Evolutionary conservation across 1,140 invertebrate species (phyloP).

Genomic region (Drosophila kanapiae): DNA sequence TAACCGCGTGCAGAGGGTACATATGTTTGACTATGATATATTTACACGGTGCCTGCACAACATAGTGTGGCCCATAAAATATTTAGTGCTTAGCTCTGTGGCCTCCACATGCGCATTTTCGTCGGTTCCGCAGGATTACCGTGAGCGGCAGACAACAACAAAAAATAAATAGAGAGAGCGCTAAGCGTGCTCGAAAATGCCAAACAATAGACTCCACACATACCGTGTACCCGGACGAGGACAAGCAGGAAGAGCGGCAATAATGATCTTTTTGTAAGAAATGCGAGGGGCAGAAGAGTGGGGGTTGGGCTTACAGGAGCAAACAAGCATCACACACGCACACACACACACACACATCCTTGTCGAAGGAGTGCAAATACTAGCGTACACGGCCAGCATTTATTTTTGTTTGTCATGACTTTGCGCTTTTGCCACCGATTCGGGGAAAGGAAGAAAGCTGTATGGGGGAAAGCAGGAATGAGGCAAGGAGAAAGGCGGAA

Average conservation of each 20-base stretch:
- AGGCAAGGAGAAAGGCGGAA: constrained; percentile 10
- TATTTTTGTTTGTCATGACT: constrained; percentile 65
- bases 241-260: constrained; percentile 27
- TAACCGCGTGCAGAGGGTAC: constrained; percentile 1
- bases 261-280: constrained; percentile 77
- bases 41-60: constrained; percentile 35
- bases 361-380: constrained; percentile 44
- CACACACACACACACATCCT: constrained; percentile 11
- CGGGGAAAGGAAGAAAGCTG: neutral
- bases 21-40: constrained; percentile 21
- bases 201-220: constrained; percentile 64
- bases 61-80: constrained; percentile 67
- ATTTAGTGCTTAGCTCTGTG: constrained; percentile 74
- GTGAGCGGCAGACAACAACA: constrained; percentile 12
- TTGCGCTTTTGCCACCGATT: constrained; percentile 65
- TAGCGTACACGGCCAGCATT: constrained; percentile 15
- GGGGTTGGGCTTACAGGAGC: constrained; percentile 17
- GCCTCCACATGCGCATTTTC: constrained; percentile 45
- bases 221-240: constrained; percentile 4
- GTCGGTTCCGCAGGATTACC: constrained; percentile 23
- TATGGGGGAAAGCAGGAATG: neutral
- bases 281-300: constrained; percentile 12
- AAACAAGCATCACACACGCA: constrained; percentile 59
- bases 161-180: constrained; percentile 52
- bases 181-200: constrained; percentile 75